Conservation (phyloP, 2,797 vertebrate species). For the Myotis findleyi region DNA sequence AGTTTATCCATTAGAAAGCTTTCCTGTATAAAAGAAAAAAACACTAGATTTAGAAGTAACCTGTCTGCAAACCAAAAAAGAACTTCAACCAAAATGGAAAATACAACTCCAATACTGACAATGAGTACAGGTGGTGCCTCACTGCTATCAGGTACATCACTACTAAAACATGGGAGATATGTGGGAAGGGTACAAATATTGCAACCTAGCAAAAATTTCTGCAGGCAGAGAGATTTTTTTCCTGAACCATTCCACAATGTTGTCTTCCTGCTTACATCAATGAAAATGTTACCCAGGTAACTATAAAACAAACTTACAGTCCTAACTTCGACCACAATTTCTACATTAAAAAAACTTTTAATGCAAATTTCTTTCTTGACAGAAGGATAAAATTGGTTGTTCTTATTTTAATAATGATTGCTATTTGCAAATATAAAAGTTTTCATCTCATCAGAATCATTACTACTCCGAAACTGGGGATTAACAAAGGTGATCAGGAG, state of each 20-base stretch:
- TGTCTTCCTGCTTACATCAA: conserved; percentile 53
- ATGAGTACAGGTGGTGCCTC: background rate
- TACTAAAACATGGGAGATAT: conserved; percentile 10
- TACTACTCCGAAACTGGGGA: background rate
- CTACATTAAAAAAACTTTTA: conserved; percentile 29
- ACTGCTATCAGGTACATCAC: background rate
- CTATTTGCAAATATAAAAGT: conserved; percentile 49
- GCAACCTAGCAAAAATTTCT: conserved; percentile 61
- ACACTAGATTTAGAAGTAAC: conserved; percentile 30
- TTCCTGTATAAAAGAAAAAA: conserved; percentile 48
- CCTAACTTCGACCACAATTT: conserved; percentile 50
- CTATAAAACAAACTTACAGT: conserved; percentile 44
- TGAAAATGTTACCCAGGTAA: conserved; percentile 50
- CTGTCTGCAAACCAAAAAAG: background rate
- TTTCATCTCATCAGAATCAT: conserved; percentile 48
- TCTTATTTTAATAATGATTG: conserved; percentile 51
- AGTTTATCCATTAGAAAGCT: conserved; percentile 41
- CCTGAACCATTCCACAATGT: conserved; percentile 17
- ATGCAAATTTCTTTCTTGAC: conserved; percentile 36
- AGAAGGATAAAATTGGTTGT: conserved; percentile 44
- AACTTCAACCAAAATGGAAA: conserved; percentile 54
- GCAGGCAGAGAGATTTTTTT: conserved; percentile 48
- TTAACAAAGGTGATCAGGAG: conserved; percentile 8
- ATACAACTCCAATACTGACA: background rate
- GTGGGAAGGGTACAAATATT: conserved; percentile 16